Base-by-base conservation (phyloP, 2,888 invertebrate species). In the Augiades crinisus region DNA sequence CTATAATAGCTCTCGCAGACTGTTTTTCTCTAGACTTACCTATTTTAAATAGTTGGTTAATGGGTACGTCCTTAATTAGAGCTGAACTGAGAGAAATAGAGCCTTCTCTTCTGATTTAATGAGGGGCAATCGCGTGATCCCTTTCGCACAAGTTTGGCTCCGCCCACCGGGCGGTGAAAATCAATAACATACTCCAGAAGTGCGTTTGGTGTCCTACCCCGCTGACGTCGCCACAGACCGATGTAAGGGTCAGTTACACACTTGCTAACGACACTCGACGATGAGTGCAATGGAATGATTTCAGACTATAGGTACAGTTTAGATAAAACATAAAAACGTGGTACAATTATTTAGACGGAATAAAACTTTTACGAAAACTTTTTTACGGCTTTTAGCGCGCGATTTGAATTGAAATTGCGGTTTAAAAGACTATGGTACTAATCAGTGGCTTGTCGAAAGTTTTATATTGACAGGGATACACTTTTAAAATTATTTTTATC, bases 11-110 rank as follows among this genome's bases (percentile, higher is more conserved):
- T 79, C 76, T 79, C 71, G 70, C 68, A 70, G 78, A 82, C 81
- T 75, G 76, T 81, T 83, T 83, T 78, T 75, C 70, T 71, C 70
- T 70, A 68, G 72, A 75, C 76, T 73, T 78, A 78, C 83, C 83
- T 87, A 84, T 87, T 87, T 87, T 80, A 81, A 88, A 88, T 85
- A 87, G 88, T 86, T 85, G 75, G 79, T 82, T 87, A 87, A 88
- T 88, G 78, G 87, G 81, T 70, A 84, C 85, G 80, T 84, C 87
- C 87, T 88, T 88, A 87, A 89, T 88, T 87, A 83, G 79, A 85
- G 83, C 75, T 69, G 83, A 73, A 76, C 76, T 49, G 80, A 80
- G 79, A 68, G 75, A 86, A 86, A 79, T 76, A 66, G 73, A 77
- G 73, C 77, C 71, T 86, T 82, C 78, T 83, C 75, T 79, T 89